Conservation (phyloP, 1,140 invertebrate genomes). For the Papilio polytes region DNA sequence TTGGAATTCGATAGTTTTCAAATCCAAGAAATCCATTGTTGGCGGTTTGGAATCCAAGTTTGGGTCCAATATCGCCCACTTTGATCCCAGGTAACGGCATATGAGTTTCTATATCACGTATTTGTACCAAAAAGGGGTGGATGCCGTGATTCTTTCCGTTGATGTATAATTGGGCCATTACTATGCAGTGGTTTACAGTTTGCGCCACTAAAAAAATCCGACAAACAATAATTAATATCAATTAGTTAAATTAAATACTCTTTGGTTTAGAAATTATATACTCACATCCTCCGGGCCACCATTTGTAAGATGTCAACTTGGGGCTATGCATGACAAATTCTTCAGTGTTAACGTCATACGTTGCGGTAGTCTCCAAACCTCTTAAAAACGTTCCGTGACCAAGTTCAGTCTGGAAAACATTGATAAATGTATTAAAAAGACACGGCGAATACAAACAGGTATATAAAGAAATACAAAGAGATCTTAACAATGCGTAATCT, state of each 20-base stretch:
- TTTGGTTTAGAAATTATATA: conserved; percentile 47
- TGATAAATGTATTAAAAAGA: background rate
- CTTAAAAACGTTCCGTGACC: conserved; percentile 97
- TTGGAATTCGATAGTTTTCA: conserved; percentile 92
- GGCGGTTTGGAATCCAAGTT: conserved; percentile 93
- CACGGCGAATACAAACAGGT: too few species aligned
- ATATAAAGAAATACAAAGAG: background rate
- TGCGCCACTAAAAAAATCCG: conserved; percentile 89
- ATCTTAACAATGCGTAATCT: too few species aligned
- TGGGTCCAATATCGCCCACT: conserved; percentile 96
- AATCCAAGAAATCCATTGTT: conserved; percentile 96
- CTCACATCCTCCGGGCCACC: conserved; percentile 97
- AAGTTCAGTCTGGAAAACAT: conserved; percentile 90
- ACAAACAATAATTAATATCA: background rate
- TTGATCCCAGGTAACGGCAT: conserved; percentile 92
- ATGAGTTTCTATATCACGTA: conserved; percentile 93
- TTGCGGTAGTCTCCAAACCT: conserved; percentile 95
- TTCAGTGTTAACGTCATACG: conserved; percentile 92
- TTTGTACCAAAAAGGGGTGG: conserved; percentile 95
- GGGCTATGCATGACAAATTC: conserved; percentile 96
- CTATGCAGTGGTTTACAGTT: conserved; percentile 93
- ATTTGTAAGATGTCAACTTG: conserved; percentile 94
- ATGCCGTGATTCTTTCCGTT: conserved; percentile 92
- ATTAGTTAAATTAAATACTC: background rate
- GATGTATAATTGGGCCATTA: conserved; percentile 93